phyloP scores from a whole-genome alignment of 2,113 vertebrate genomes.

The Odobenus rosmarus region DNA sequence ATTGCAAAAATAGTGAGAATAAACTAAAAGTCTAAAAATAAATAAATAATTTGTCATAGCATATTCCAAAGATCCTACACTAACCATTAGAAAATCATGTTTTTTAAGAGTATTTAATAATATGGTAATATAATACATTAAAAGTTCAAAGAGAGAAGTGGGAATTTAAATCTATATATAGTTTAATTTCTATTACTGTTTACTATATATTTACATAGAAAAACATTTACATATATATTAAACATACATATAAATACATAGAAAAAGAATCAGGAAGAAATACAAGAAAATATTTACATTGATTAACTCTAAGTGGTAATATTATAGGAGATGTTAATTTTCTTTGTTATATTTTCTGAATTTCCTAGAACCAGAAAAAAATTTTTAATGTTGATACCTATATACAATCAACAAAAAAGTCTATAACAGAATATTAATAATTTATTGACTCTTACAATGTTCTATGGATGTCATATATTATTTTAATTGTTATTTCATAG shows the following conservation, averaged over 20 bases:
- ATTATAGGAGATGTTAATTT: not conserved
- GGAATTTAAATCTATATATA: not conserved
- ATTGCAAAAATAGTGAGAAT: not conserved
- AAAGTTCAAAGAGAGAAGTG: not conserved
- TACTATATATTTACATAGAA: not conserved
- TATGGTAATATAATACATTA: not conserved
- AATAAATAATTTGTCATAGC: not conserved
- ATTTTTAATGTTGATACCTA: not conserved
- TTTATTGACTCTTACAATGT: not conserved
- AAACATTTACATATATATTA: not conserved
- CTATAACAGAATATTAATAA: not conserved
- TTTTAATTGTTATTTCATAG: not conserved
- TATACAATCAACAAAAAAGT: not conserved
- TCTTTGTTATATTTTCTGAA: constrained; percentile 6
- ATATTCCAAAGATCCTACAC: not conserved
- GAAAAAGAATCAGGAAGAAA: not conserved
- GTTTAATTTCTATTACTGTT: not conserved
- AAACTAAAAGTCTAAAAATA: not conserved
- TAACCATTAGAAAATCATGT: not conserved
- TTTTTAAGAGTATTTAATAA: not conserved
- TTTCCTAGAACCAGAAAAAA: not conserved
- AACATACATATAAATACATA: not conserved
- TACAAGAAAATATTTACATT: not conserved
- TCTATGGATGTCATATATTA: not conserved
- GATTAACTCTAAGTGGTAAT: not conserved